Percentiles rank a stretch among this genome's conserved stretches.
Conservation (phyloP, 2,113 vertebrate species). For the Gila orcuttii region DNA sequence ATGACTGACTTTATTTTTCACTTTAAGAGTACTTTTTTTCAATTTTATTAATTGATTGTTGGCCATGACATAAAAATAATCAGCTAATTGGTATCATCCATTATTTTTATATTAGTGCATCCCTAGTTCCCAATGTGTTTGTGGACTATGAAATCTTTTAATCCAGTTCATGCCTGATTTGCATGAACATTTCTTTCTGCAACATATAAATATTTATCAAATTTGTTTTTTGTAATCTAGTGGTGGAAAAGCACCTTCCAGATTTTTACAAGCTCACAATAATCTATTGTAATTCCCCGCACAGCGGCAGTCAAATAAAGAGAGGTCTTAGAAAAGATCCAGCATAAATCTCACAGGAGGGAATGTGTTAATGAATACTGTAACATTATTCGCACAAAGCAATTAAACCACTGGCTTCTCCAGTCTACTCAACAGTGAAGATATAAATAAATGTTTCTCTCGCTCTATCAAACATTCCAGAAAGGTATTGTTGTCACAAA, state of each 20-base stretch:
- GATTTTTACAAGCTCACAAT: neutral
- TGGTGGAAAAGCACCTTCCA: neutral
- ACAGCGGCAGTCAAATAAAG: neutral
- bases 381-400: neutral
- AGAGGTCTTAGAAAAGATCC: neutral
- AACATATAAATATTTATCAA: neutral
- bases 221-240: neutral
- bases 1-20: too few relatives aligned
- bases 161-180: neutral
- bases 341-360: neutral
- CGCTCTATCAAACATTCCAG: neutral
- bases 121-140: neutral
- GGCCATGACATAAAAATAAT: neutral
- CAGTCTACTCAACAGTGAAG: neutral
- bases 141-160: neutral
- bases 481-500: too few relatives aligned
- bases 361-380: constrained; percentile 9
- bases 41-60: neutral
- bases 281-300: neutral
- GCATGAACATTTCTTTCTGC: neutral
- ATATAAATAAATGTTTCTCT: too few relatives aligned
- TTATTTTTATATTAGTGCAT: neutral
- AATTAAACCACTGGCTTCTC: constrained; percentile 1
- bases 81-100: neutral
- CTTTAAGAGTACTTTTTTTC: neutral